Base-by-base conservation (phyloP, 1,140 invertebrate species). In the Archegozetes longisetosus region DNA sequence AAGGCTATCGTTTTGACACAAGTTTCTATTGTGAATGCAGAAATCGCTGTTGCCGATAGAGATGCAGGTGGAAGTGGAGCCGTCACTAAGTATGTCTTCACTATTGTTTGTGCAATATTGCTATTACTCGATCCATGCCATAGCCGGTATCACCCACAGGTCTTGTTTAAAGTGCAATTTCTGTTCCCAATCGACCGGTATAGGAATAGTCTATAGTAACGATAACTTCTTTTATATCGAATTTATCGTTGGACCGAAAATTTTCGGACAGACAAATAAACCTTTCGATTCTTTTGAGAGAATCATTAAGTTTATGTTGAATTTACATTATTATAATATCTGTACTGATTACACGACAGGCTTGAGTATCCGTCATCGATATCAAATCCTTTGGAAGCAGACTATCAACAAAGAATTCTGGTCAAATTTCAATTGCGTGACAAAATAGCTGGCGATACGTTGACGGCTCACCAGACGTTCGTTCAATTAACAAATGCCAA, bases 401-500 rank as follows among this genome's bases (percentile, higher is more conserved):
- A 97, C 74, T 82, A 81, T 59, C 83, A 90, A 64, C 90, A 96
- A 71, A 91, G 90, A 72, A 72, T 98, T 32, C 74, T 86, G 1
- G 74, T 95, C 59, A 85, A 85, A 68, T 89, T 94, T 71, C 71
- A 77, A 0, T 72, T 96, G 1, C 81, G 81, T 58, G 87, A 93
- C 71, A 80, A 82, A 64, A 72, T 74, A n/a, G 79, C 68, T 55
- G 78, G 76, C 51, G 80, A 82, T 68, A 63, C 81, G 0, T 79
- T 91, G 62, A 73, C 78, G 40, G 85, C 90, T 28, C 93, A 97
- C 72, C 92, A 97, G 75, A 85, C 88, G 0, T 97, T 97, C 74
- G 80, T 97, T 3, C 79, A 85, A 23, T 77, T 98, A 23, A 75
- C 73, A 1, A 74, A 84, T 67, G 69, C 74, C 20, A 76, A 80